phyloP scores from a whole-genome alignment of 2,113 vertebrate species.

The Choloepus hoffmanni region DNA sequence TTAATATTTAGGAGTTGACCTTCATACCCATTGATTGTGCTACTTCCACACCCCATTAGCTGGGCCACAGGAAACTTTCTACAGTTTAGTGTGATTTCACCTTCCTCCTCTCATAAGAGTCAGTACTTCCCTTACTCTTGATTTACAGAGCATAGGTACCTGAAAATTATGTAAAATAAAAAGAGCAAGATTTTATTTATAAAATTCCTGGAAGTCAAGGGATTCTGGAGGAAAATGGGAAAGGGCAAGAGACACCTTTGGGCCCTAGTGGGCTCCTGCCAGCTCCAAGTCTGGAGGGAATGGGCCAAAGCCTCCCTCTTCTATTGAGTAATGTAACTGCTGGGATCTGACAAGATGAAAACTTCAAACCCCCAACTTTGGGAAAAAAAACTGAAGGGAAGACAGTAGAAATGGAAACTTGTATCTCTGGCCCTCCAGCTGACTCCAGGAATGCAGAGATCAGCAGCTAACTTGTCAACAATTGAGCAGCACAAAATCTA shows the following conservation, averaged over 20 bases:
- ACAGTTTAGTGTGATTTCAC: neutral
- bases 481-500: neutral
- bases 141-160: neutral
- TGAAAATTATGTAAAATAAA: neutral
- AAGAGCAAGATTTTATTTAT: neutral
- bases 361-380: neutral
- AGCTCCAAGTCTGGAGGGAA: neutral
- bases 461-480: neutral
- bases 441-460: neutral
- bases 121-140: neutral
- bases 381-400: neutral
- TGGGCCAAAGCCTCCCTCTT: neutral
- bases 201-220: neutral
- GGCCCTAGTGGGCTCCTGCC: neutral
- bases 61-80: neutral
- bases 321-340: too few species aligned
- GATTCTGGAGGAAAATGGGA: neutral
- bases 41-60: neutral
- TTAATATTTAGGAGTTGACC: neutral
- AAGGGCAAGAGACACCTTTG: accelerated
- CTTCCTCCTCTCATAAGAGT: too few species aligned
- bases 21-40: neutral
- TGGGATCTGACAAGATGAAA: too few species aligned
- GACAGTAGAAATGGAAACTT: too few species aligned
- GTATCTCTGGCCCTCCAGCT: neutral